Base-by-base conservation (phyloP, 2,888 invertebrate genomes). In the Heliconius aoede region DNA sequence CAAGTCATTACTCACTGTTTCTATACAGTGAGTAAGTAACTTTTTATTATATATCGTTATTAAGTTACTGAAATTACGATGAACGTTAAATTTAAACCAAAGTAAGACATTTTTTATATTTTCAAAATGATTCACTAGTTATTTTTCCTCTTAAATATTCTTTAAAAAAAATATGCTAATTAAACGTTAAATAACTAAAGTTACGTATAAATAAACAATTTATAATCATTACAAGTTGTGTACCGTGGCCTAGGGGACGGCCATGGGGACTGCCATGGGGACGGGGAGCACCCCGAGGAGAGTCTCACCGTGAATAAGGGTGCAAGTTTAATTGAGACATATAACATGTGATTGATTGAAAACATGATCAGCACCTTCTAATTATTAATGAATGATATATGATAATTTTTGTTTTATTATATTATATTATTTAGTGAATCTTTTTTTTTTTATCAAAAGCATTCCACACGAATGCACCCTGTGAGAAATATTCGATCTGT, bases 211-310 rank as follows among this genome's bases (percentile, higher is more conserved):
- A 91, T 88, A 83, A 78, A 86, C 89, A 89, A 93, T 93, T 91
- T 91, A 91, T 92, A 90, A 93, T 90, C 90, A 91, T 93, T 91
- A 92, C 84, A 89, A 90, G 89, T 90, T 90, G 86, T 86, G 87
- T 77, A 80, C 79, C 77, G 77, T 74, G 72, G 76, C 84, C 82
- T 86, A 84, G 86, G 86, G 86, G 83, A 83, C 84, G 84, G 84
- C n/a, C n/a, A n/a, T n/a, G n/a, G n/a, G n/a, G n/a, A n/a, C n/a
- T n/a, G 76, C 84, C 82, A 85, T 83, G 86, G 86, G 86, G 83
- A 83, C 84, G 84, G 84, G 81, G 83, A 83, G 83, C 82, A n/a
- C 3, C 55, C 9, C 55, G 9, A 55, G 84, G 18, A 81, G 83
- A 83, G 83, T 82, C 73, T 78, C 79, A 77, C 79, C 80, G 77